Evolutionary conservation across 2,888 invertebrate species (phyloP).

Genomic region (Brenthis ino): DNA sequence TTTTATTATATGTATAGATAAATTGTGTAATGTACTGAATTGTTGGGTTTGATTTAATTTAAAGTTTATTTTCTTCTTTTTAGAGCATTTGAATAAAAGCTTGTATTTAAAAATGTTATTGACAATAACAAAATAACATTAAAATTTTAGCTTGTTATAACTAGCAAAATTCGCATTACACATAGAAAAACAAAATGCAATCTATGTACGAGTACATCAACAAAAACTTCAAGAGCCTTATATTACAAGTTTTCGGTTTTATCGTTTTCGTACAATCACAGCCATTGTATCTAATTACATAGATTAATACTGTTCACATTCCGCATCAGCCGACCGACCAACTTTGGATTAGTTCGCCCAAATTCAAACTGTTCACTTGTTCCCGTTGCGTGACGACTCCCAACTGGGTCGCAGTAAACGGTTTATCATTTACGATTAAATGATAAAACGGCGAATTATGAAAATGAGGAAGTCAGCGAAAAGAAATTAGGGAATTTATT

Average conservation of each 20-base stretch:
- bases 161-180: background rate
- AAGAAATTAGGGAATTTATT: slow-evolving; percentile 32
- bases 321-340: slow-evolving; percentile 31
- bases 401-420: slow-evolving; percentile 71
- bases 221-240: slow-evolving; percentile 9
- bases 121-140: no score
- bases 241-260: slow-evolving; percentile 12
- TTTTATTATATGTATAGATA: no score
- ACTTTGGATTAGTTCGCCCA: slow-evolving; percentile 47
- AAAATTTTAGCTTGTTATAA: no score
- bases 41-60: no score
- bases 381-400: slow-evolving; percentile 58
- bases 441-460: slow-evolving; percentile 66
- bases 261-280: slow-evolving; percentile 13
- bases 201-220: background rate
- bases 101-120: no score
- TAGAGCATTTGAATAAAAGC: no score
- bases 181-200: slow-evolving; percentile 1
- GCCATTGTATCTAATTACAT: slow-evolving; percentile 30
- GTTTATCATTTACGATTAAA: slow-evolving; percentile 60
- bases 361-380: slow-evolving; percentile 42
- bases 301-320: slow-evolving; percentile 36
- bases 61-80: no score
- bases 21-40: no score
- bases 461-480: slow-evolving; percentile 42